Base-by-base conservation (phyloP, 1,140 invertebrate species). In the Palaemon carinicauda region DNA sequence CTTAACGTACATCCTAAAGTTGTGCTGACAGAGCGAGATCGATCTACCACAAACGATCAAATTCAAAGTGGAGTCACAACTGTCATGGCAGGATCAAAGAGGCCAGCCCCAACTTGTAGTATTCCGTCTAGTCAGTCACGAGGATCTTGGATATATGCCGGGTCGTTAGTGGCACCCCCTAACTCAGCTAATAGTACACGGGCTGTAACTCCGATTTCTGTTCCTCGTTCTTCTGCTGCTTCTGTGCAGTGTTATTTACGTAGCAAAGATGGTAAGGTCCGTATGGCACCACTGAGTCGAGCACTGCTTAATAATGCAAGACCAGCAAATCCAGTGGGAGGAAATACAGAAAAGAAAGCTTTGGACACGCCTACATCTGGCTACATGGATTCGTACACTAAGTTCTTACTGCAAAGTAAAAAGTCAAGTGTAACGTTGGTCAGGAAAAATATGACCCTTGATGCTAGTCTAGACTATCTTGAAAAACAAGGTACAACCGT, bases 1-100 rank as follows among this genome's bases (percentile, higher is more conserved):
- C 71, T 93, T 0, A 92, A 93, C 89, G 85, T 93, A 15, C 93
- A 93, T 77, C 93, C 93, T 14, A 92, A 92, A 82, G 93, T 93
- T 15, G 91, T 93, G 15, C 84, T 93, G 9, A 93, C 92, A 41
- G 85, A 87, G 69, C 51, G 80, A 29, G 85, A 87, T 33, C 81
- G 77, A 29, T 54, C 83, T 19, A 41, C 33, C 41, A 50, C 73
- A 21, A 78, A 79, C 27, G 77, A 85, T 19, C 60, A 82, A 54
- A 24, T 77, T n/a, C 85, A 82, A 9, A 81, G 71, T 19, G 74
- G 71, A 60, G 73, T 74, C 24, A 81, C 69, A 81, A 82, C 85
- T 51, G 85, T 81, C 24, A 69, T 74, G 65, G 75, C 83, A 80
- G 83, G 83, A 9, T 41, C 41, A 41, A 71, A 69, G 52, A 56